Conservation (phyloP, 2,888 invertebrate species). For the Xanthorhoe spadicearia region DNA sequence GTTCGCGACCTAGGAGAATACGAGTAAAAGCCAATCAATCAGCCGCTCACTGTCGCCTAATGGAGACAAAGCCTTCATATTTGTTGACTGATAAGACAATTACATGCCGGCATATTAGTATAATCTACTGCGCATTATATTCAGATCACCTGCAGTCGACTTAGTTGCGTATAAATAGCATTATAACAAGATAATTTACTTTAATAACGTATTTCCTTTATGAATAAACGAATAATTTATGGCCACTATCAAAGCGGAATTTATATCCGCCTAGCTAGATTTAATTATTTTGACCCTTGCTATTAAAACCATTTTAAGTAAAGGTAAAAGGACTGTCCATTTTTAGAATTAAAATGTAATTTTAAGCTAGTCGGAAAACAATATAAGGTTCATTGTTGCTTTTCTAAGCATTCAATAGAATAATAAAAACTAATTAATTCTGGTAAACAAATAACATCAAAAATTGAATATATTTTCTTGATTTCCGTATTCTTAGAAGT, state of each 20-base stretch:
- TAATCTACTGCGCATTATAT: not conserved
- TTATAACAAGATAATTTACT: slow-evolving; percentile 19
- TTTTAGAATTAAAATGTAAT: not conserved
- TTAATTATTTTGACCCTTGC: not conserved
- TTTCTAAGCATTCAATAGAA: too few species aligned
- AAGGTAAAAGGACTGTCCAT: not conserved
- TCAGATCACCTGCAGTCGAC: not conserved
- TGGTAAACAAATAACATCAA: too few species aligned
- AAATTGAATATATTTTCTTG: too few species aligned
- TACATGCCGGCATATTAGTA: not conserved
- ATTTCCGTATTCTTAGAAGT: too few species aligned
- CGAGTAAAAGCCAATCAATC: too few species aligned
- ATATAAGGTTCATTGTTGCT: too few species aligned
- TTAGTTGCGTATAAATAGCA: not conserved
- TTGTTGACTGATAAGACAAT: not conserved
- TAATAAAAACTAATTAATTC: too few species aligned
- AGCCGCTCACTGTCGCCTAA: too few species aligned
- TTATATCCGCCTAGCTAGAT: not conserved
- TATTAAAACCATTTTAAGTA: not conserved
- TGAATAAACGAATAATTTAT: slow-evolving; percentile 5
- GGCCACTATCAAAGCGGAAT: not conserved
- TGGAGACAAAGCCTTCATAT: too few species aligned
- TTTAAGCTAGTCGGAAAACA: too few species aligned
- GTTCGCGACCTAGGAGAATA: too few species aligned
- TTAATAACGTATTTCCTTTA: slow-evolving; percentile 18